phyloP scores from a whole-genome alignment of 1,140 invertebrate genomes.

The Heterodera schachtii region DNA sequence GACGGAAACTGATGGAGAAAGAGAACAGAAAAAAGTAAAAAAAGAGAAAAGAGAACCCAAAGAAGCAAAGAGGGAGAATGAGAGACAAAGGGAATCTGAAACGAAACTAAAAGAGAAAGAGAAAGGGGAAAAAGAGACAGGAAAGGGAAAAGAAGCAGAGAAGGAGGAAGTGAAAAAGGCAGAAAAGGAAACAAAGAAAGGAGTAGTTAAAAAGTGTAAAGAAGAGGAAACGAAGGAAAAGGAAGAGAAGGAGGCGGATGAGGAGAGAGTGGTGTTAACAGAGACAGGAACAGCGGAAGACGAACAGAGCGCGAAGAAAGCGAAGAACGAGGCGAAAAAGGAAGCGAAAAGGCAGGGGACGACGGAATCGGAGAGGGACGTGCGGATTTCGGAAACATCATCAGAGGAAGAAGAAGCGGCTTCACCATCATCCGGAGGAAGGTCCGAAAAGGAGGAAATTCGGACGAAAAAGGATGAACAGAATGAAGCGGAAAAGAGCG shows the following conservation, averaged over 20 bases:
- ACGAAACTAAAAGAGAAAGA: conserved; percentile 12
- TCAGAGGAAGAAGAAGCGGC: not conserved
- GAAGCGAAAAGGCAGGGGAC: not conserved
- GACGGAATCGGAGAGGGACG: conserved; percentile 13
- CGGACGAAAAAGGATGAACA: conserved; percentile 12
- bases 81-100: not conserved
- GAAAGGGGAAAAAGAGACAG: not conserved
- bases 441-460: not conserved
- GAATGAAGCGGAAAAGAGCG: not conserved
- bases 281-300: conserved; percentile 2
- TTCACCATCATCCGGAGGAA: not conserved
- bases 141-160: not conserved
- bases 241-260: conserved; percentile 13
- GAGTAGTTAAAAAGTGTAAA: not conserved
- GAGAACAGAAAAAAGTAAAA: not conserved
- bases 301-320: not conserved
- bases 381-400: not conserved
- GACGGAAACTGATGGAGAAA: conserved; percentile 1
- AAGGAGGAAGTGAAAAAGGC: not conserved
- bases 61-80: not conserved
- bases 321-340: conserved; percentile 15
- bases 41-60: not conserved
- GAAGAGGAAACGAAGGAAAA: conserved; percentile 7
- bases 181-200: not conserved
- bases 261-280: not conserved